Evolutionary conservation across 2,888 invertebrate species (phyloP).

Genomic region (Spilarctia lutea): DNA sequence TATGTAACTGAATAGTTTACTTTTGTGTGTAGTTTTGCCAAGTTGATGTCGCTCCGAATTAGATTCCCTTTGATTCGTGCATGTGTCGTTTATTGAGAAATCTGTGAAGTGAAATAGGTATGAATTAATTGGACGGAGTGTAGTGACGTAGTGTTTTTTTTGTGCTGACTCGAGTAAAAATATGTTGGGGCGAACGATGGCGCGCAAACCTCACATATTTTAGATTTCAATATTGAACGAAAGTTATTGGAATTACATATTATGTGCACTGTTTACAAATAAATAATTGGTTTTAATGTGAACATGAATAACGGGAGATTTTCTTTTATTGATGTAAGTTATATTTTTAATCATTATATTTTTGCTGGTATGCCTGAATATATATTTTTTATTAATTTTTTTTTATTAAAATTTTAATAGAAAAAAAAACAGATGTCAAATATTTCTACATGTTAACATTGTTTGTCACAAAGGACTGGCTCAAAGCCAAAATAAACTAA

Average conservation of each 20-base stretch:
- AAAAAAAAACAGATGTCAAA: conserved; percentile 30
- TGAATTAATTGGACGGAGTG: conserved; percentile 51
- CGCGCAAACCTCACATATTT: conserved; percentile 71
- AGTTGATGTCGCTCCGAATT: conserved; percentile 73
- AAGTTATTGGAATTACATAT: conserved; percentile 44
- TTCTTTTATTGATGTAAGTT: conserved; percentile 47
- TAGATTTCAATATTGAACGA: conserved; percentile 49
- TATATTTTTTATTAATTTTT: not conserved
- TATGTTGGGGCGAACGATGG: conserved; percentile 59
- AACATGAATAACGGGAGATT: conserved; percentile 47
- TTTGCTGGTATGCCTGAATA: not conserved
- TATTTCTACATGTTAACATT: conserved; percentile 42
- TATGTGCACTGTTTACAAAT: conserved; percentile 46
- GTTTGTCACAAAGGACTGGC: conserved; percentile 58
- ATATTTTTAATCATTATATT: not conserved
- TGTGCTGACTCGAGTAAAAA: conserved; percentile 60
- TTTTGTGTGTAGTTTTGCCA: conserved; percentile 78
- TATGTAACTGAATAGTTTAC: conserved; percentile 71
- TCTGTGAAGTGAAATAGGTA: conserved; percentile 65
- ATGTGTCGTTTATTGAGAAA: conserved; percentile 45
- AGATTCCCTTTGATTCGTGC: conserved; percentile 65
- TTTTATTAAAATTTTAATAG: not conserved
- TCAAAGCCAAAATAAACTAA: conserved; percentile 46
- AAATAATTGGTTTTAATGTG: conserved; percentile 44
- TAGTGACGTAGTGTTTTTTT: conserved; percentile 47